phyloP scores from a whole-genome alignment of 2,888 invertebrate species.

The Ennomos erosarius region DNA sequence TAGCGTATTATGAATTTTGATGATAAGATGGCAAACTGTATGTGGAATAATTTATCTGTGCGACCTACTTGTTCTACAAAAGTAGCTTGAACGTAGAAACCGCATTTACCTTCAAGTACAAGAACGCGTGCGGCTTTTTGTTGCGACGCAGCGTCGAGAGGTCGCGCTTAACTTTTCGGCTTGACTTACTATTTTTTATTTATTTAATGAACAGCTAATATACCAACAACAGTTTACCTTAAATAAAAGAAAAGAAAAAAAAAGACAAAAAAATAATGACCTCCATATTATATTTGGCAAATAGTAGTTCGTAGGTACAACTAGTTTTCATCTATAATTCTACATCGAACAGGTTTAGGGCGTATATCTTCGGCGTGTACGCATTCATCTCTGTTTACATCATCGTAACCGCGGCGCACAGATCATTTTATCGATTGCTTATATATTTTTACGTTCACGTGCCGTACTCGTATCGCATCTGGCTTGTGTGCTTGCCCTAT shows the following conservation, averaged over 20 bases:
- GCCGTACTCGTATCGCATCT: slow-evolving; percentile 63
- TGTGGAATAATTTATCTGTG: neutral
- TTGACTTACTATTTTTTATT: too few relatives aligned
- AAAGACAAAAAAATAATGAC: neutral
- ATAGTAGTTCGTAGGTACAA: slow-evolving; percentile 9
- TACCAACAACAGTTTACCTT: too few relatives aligned
- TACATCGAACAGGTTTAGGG: slow-evolving; percentile 39
- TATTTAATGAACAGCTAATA: too few relatives aligned
- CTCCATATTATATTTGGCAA: slow-evolving; percentile 11
- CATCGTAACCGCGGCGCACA: slow-evolving; percentile 55
- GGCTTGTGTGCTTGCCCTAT: slow-evolving; percentile 69
- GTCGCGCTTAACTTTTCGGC: too few relatives aligned
- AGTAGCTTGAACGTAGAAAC: too few relatives aligned
- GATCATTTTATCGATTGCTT: slow-evolving; percentile 69
- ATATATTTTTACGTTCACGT: slow-evolving; percentile 62
- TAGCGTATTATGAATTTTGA: too few relatives aligned
- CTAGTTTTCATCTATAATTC: slow-evolving; percentile 34
- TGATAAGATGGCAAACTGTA: too few relatives aligned
- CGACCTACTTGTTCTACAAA: too few relatives aligned
- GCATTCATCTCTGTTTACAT: slow-evolving; percentile 62
- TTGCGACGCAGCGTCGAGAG: too few relatives aligned
- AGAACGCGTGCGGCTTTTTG: too few relatives aligned
- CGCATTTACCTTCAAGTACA: neutral
- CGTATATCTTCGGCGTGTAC: slow-evolving; percentile 37
- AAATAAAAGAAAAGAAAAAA: too few relatives aligned